Conservation (phyloP, 1,140 invertebrate genomes). For the Aphidius gifuensis region DNA sequence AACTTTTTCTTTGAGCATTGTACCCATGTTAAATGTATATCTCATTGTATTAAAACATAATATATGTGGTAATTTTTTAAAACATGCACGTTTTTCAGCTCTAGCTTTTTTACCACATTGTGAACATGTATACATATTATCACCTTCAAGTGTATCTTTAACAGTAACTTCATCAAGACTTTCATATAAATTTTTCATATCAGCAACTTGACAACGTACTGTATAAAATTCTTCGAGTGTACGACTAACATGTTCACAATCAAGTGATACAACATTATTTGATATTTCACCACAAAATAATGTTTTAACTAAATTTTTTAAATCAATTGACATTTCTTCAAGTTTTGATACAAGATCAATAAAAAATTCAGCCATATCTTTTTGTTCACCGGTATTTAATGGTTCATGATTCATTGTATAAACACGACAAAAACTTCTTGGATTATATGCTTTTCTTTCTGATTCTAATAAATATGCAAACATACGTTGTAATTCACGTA, state of each 20-base stretch:
- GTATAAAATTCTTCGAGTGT: slow-evolving; percentile 96
- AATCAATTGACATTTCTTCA: slow-evolving; percentile 90
- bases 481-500: slow-evolving; percentile 88
- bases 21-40: slow-evolving; percentile 97
- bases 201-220: slow-evolving; percentile 90
- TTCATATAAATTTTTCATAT: slow-evolving; percentile 94
- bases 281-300: slow-evolving; percentile 90
- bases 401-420: slow-evolving; percentile 97
- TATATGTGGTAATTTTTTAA: slow-evolving; percentile 89
- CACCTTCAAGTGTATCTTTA: slow-evolving; percentile 92
- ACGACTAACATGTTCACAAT: slow-evolving; percentile 90
- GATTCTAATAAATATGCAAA: slow-evolving; percentile 93
- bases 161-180: slow-evolving; percentile 94
- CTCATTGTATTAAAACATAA: slow-evolving; percentile 96
- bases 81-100: slow-evolving; percentile 92
- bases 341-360: slow-evolving; percentile 93
- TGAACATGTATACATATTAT: slow-evolving; percentile 97
- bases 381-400: slow-evolving; percentile 93
- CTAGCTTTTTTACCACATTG: slow-evolving; percentile 92
- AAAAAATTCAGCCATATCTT: slow-evolving; percentile 98
- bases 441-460: slow-evolving; percentile 93
- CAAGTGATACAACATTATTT: slow-evolving; percentile 91
- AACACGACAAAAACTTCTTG: slow-evolving; percentile 90
- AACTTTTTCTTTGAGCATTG: slow-evolving; percentile 95
- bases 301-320: slow-evolving; percentile 87